These are phyloP conservation scores for Dione juno DNA, from an alignment of 2,888 invertebrate genomes.

Conservation along the genomic window DNA sequence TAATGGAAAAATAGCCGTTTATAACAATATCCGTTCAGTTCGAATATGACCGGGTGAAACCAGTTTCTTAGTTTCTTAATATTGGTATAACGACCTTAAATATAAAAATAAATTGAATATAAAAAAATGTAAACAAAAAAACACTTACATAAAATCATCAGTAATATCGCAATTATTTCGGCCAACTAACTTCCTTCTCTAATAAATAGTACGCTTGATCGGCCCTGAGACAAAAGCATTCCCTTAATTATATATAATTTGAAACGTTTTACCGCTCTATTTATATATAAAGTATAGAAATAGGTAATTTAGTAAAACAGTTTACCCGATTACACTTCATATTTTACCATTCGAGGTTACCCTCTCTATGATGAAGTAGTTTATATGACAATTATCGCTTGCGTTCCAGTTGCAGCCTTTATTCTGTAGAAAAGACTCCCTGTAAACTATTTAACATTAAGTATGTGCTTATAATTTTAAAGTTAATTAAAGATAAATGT, in stretches of 20 bases:
- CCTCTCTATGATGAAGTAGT: slow-evolving; percentile 2
- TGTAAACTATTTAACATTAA: too few species aligned
- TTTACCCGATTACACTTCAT: neutral
- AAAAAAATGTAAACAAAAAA: neutral
- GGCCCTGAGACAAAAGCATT: slow-evolving; percentile 23
- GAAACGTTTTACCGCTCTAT: neutral
- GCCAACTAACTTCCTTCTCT: slow-evolving; percentile 4
- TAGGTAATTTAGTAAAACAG: slow-evolving; percentile 5
- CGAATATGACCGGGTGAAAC: too few species aligned
- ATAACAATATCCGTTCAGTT: neutral
- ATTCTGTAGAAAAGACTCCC: neutral
- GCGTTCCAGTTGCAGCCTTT: neutral
- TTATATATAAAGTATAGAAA: slow-evolving; percentile 8
- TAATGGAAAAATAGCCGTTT: neutral
- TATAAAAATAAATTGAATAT: neutral
- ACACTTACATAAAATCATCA: slow-evolving; percentile 1
- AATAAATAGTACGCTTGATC: slow-evolving; percentile 14
- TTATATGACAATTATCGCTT: slow-evolving; percentile 2
- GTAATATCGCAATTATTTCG: neutral
- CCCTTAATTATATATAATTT: slow-evolving; percentile 27
- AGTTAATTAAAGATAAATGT: too few species aligned
- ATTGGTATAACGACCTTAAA: neutral
- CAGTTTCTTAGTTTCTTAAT: too few species aligned
- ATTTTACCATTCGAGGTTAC: slow-evolving; percentile 14
- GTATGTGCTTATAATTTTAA: too few species aligned